Evolutionary conservation across 30 jellyfish, hydroid and myxozoan species (phyloP).

Genomic region (Turritopsis dohrnii): DNA sequence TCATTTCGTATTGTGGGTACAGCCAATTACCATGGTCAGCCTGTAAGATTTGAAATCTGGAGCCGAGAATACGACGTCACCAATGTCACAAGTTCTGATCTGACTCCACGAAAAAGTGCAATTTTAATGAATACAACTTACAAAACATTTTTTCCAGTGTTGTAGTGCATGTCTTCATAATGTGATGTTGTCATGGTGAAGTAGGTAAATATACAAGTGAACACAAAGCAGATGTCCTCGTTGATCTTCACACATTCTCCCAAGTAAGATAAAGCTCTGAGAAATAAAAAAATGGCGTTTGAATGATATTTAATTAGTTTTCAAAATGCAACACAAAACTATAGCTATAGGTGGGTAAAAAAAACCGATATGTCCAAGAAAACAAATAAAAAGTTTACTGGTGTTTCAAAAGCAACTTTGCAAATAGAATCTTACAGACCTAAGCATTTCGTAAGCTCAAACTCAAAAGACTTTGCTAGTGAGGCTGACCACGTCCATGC

Average conservation of each 20-base stretch:
- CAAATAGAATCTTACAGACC: too few species aligned
- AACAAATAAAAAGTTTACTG: too few species aligned
- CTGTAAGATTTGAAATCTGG: conserved; percentile 54
- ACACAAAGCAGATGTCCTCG: conserved; percentile 35
- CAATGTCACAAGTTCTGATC: neutral
- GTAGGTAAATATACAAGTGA: conserved; percentile 44
- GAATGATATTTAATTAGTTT: too few species aligned
- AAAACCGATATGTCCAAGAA: too few species aligned
- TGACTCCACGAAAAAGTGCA: neutral
- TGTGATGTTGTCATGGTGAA: conserved; percentile 41
- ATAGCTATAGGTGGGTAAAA: too few species aligned
- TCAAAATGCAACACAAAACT: neutral
- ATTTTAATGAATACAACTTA: conserved; percentile 34
- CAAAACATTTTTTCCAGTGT: conserved; percentile 47
- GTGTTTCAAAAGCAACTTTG: too few species aligned
- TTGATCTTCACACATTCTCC: conserved; percentile 59
- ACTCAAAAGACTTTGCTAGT: too few species aligned
- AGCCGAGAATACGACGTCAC: neutral
- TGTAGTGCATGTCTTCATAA: conserved; percentile 36
- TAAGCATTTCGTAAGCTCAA: too few species aligned
- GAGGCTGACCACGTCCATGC: too few species aligned
- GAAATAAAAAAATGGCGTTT: neutral
- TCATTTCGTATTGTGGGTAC: conserved; percentile 41
- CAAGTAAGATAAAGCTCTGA: conserved; percentile 44
- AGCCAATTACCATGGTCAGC: conserved; percentile 45